These are phyloP conservation scores for Tetranychus piercei DNA, from an alignment of 2,888 invertebrate species.

Conservation along the genomic window DNA sequence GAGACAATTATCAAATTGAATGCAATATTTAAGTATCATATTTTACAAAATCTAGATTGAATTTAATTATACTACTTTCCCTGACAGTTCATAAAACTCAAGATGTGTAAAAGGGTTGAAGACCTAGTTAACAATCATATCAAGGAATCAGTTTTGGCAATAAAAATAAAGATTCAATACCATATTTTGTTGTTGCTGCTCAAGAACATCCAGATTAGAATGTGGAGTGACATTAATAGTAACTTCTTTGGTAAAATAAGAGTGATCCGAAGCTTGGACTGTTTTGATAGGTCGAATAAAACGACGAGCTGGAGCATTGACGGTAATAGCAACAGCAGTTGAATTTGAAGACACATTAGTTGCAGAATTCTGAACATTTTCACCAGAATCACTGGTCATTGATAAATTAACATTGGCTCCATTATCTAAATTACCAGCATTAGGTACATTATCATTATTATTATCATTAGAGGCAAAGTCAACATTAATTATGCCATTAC, in stretches of 20 bases:
- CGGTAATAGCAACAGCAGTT: background rate
- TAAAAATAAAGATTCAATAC: background rate
- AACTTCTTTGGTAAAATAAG: background rate
- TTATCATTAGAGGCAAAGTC: too few relatives aligned
- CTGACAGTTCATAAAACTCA: too few relatives aligned
- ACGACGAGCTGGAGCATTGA: background rate
- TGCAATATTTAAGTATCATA: too few relatives aligned
- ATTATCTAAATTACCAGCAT: too few relatives aligned
- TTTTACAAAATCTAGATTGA: too few relatives aligned
- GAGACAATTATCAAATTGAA: too few relatives aligned
- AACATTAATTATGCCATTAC: too few relatives aligned
- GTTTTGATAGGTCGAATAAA: background rate
- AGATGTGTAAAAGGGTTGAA: too few relatives aligned
- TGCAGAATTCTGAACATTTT: background rate
- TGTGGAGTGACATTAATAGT: background rate
- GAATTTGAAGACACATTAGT: background rate
- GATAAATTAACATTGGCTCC: background rate
- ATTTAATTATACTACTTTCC: too few relatives aligned
- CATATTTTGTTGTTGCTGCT: constrained; percentile 6
- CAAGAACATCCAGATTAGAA: background rate
- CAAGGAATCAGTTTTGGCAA: too few relatives aligned
- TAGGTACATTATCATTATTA: too few relatives aligned
- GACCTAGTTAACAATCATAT: too few relatives aligned
- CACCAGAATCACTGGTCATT: background rate
- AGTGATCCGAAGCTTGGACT: background rate